Evolutionary conservation across 2,888 invertebrate species (phyloP).

Genomic region (Ornithoptera priamus): DNA sequence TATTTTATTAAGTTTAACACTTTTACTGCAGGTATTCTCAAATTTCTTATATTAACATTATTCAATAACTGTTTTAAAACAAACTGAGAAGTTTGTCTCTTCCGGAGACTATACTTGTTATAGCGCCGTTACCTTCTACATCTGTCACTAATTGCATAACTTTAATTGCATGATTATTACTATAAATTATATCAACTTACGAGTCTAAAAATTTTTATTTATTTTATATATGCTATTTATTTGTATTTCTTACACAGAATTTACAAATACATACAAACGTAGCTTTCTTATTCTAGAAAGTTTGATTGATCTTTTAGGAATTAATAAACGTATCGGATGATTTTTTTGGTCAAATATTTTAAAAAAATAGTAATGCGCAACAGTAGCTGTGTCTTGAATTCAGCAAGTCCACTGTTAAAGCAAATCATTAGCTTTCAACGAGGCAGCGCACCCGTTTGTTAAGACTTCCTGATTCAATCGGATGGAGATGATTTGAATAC

Average conservation of each 20-base stretch:
- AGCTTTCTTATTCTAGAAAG: no score
- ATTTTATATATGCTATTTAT: no score
- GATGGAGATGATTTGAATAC: slow-evolving; percentile 1
- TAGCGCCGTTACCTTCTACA: no score
- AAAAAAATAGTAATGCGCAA: neutral
- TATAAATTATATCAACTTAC: no score
- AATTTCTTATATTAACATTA: neutral
- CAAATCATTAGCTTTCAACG: slow-evolving; percentile 1
- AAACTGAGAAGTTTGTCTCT: no score
- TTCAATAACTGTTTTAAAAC: neutral
- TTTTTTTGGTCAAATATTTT: neutral
- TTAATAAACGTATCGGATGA: neutral
- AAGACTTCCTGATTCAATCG: slow-evolving; percentile 2
- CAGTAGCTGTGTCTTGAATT: neutral
- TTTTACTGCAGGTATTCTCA: neutral
- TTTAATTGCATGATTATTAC: no score
- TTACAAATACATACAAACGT: no score
- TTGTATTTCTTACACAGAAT: no score
- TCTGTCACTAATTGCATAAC: no score
- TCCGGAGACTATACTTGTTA: no score
- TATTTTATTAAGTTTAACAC: slow-evolving; percentile 6
- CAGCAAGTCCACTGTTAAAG: neutral
- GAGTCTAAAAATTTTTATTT: no score
- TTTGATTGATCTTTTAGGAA: no score
- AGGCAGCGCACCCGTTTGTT: slow-evolving; percentile 1